phyloP scores from a whole-genome alignment of 35 echinoderm and acorn worm genomes.

The Strongylocentrotus purpuratus region DNA sequence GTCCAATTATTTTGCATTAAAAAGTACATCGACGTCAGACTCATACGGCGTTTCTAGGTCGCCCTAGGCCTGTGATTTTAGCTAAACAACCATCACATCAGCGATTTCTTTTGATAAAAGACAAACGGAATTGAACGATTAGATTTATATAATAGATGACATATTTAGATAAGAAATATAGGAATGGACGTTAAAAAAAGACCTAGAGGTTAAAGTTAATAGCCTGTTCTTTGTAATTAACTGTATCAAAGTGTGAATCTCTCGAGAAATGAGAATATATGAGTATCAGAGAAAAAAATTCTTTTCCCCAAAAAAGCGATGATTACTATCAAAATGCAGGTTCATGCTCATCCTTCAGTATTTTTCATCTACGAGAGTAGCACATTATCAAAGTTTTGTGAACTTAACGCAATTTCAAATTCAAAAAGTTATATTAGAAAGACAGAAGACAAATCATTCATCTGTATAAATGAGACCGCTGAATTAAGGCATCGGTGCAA shows the following conservation, averaged over 20 bases:
- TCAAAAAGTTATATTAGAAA: background rate
- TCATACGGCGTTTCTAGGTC: background rate
- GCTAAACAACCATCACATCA: background rate
- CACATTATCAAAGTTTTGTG: background rate
- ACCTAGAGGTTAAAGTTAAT: background rate
- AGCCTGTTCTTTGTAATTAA: background rate
- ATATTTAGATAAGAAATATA: background rate
- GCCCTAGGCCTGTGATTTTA: background rate
- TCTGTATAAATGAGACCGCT: background rate
- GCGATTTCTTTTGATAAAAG: background rate
- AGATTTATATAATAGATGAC: background rate
- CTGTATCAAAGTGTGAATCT: background rate
- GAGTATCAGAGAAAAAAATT: too few relatives aligned
- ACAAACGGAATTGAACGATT: background rate
- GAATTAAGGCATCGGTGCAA: background rate
- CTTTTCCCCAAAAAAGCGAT: too few relatives aligned
- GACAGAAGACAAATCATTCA: background rate
- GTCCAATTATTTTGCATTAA: slow-evolving; percentile 6
- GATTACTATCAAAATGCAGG: too few relatives aligned
- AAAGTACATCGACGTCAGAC: slow-evolving; percentile 36
- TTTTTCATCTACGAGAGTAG: too few relatives aligned
- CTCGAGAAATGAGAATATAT: too few relatives aligned
- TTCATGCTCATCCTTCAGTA: too few relatives aligned
- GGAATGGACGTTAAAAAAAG: background rate
- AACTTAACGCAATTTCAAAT: background rate